These are phyloP conservation scores for Eubasilissa splendida DNA, from an alignment of 2,888 invertebrate genomes.

Conservation along the genomic window DNA sequence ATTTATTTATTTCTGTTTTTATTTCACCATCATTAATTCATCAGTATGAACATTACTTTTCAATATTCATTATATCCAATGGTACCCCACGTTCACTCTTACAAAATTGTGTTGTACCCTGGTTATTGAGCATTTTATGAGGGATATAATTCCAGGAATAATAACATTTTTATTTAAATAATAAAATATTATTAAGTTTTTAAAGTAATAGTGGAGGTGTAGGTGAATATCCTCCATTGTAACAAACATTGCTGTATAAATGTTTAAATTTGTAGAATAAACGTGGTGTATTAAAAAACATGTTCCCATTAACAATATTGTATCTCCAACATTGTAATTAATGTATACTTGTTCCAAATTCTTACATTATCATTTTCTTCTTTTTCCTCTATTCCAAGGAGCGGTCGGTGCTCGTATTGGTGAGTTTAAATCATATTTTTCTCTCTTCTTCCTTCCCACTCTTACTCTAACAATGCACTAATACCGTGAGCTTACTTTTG, in stretches of 20 bases:
- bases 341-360: slow-evolving; percentile 41
- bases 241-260: background rate
- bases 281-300: background rate
- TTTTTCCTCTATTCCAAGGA: slow-evolving; percentile 66
- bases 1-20: too few species aligned
- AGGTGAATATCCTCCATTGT: too few species aligned
- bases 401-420: slow-evolving; percentile 79
- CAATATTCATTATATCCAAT: too few species aligned
- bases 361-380: slow-evolving; percentile 57
- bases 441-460: slow-evolving; percentile 27
- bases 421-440: slow-evolving; percentile 66
- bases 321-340: slow-evolving; percentile 19
- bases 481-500: slow-evolving; percentile 43
- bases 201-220: too few species aligned
- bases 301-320: slow-evolving; percentile 6
- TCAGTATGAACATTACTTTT: too few species aligned
- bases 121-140: too few species aligned
- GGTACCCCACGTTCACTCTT: too few species aligned
- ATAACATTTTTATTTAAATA: too few species aligned
- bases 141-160: too few species aligned
- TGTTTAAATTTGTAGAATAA: slow-evolving; percentile 6
- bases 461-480: slow-evolving; percentile 48
- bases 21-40: too few species aligned
- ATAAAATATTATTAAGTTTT: too few species aligned
- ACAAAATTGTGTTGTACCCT: too few species aligned